phyloP scores from a whole-genome alignment of 2,797 vertebrate species.

The Sciaenops ocellatus region DNA sequence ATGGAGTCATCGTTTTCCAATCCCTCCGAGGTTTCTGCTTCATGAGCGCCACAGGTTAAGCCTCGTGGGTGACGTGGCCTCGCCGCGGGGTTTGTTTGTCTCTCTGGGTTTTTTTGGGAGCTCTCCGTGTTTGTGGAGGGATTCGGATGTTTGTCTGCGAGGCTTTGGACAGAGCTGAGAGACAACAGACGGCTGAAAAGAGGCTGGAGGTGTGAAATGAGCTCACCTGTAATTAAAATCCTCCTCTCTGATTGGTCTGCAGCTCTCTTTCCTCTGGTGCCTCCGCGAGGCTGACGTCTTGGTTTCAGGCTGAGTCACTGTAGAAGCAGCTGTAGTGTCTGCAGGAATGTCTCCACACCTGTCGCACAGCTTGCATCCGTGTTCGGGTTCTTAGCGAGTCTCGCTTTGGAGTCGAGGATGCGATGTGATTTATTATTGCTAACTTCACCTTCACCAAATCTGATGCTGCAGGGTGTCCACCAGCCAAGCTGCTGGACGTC shows the following conservation, averaged over 20 bases:
- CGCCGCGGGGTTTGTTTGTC: not conserved
- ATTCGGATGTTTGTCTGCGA: slow-evolving; percentile 3
- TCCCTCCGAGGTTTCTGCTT: slow-evolving; percentile 28
- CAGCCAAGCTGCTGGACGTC: too few relatives aligned
- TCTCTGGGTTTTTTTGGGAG: not conserved
- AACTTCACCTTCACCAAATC: too few relatives aligned
- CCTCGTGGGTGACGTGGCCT: slow-evolving; percentile 21
- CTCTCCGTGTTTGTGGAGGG: slow-evolving; percentile 16
- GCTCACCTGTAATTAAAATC: not conserved
- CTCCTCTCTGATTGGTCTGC: not conserved
- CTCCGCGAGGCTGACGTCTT: too few relatives aligned
- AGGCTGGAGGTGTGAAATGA: not conserved
- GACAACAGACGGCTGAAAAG: slow-evolving; percentile 14
- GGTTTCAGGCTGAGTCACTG: too few relatives aligned
- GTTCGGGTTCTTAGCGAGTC: too few relatives aligned
- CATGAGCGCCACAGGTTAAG: not conserved
- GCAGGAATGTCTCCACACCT: too few relatives aligned
- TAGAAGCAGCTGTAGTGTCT: too few relatives aligned
- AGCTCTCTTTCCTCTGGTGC: too few relatives aligned
- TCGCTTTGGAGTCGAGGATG: too few relatives aligned
- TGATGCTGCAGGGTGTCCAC: too few relatives aligned
- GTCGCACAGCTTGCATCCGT: too few relatives aligned
- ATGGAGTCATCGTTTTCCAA: slow-evolving; percentile 43
- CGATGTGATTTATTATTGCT: too few relatives aligned
- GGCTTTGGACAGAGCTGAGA: slow-evolving; percentile 17